Percentiles rank a stretch among this genome's conserved stretches.
Conservation (phyloP, 2,113 vertebrate genomes). For the Chaetura pelagica region DNA sequence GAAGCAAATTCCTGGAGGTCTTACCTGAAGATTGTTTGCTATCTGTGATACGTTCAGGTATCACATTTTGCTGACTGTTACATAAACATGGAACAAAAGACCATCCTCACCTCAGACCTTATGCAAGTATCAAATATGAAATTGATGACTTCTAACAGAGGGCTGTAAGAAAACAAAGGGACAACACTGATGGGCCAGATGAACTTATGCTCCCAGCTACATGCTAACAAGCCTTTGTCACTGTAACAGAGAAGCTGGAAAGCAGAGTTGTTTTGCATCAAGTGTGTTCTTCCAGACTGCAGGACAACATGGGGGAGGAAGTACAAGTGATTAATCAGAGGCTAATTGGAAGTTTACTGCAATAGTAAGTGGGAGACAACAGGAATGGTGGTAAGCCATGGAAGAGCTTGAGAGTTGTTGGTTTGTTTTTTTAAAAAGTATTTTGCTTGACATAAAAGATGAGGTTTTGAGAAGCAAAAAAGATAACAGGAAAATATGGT, state of each 20-base stretch:
- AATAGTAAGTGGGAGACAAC: not conserved
- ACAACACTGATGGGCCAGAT: conserved; percentile 12
- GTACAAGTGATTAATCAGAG: not conserved
- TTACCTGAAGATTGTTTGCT: not conserved
- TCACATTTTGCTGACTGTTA: not conserved
- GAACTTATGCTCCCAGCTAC: not conserved
- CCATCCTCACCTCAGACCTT: not conserved
- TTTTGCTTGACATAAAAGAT: not conserved
- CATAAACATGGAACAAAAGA: not conserved
- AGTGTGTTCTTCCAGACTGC: not conserved
- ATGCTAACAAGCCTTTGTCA: not conserved
- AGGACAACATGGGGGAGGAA: not conserved
- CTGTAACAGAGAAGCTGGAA: not conserved
- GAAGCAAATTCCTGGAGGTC: not conserved
- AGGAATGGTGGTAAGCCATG: not conserved
- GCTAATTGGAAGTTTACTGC: not conserved
- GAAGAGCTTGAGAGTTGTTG: not conserved
- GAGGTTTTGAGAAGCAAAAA: not conserved
- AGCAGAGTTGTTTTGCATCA: not conserved
- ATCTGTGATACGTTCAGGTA: not conserved
- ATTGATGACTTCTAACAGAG: not conserved
- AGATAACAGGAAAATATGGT: not conserved
- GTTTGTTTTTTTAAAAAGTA: too few relatives aligned
- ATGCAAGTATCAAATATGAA: not conserved
- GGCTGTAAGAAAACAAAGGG: not conserved